Evolutionary conservation across 2,113 vertebrate species (phyloP), one percentile per base, ranked within the genome.

Genomic region (Lathamus discolor): DNA sequence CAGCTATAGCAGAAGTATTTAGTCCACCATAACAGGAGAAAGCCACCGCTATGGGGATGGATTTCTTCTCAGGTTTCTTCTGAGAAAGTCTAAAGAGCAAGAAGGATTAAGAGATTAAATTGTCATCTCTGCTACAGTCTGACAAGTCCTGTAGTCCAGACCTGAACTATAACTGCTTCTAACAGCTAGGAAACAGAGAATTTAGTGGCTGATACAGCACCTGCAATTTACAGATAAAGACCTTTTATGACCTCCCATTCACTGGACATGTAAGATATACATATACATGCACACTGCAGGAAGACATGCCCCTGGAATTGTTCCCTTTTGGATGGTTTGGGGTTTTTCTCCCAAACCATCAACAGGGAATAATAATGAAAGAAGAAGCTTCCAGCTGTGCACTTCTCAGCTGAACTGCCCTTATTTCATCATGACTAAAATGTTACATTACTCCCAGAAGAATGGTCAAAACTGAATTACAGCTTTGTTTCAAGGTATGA

Each of bases 31-130:
- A 97, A 95, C 95, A 96, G 93, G 93, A 97, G 94, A 97, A 95
- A 96, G 94, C 54, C 94, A 97, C 92, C 90, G 93, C 87, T 96
- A 96, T 91, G 95, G 87, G 84, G 92, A 96, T 72, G 92, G 86
- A 92, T 77, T 95, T 92, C 96, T 92, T 96, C 95, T 96, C 92
- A 97, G 91, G 94, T 82, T 88, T 97, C 97, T 94, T 97, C 95
- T 95, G 96, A 97, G 96, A 97, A 97, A 95, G 93, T 94, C 96
- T 97, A 90, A 97, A 97, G 96, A 96, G 89, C 54, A 88, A 97
- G 92, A 96, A 95, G 94, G 92, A 96, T 95, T 96, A 97, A 96
- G 89, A 97, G 74, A 96, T 95, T 97, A 96, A 97, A 92, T 96
- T 82, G 68, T 95, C 94, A 95, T 96, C 72, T 95, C 86, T 83